Percentiles rank a stretch among this genome's conserved stretches.
These are phyloP conservation scores for Neoseiulus cucumeris DNA, from an alignment of 1,140 invertebrate species.

Conservation along the genomic window DNA sequence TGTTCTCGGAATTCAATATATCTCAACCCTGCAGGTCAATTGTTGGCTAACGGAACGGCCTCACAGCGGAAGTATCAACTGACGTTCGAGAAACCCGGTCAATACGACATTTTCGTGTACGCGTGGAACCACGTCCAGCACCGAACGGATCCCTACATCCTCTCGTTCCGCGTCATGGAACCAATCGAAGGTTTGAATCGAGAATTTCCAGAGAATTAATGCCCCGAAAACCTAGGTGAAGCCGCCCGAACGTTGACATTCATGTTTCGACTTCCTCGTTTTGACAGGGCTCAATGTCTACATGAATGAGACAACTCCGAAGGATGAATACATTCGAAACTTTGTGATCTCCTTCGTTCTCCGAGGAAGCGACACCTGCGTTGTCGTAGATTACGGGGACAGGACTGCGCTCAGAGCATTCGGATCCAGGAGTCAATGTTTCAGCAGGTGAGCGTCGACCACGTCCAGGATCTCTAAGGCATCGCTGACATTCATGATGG, in stretches of 20 bases:
- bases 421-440: conserved; percentile 12
- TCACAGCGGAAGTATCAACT: conserved; percentile 9
- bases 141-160: conserved; percentile 16
- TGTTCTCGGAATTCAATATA: too few relatives aligned
- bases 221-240: too few relatives aligned
- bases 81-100: conserved; percentile 16
- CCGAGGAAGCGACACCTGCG: conserved; percentile 26
- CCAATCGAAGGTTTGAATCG: conserved; percentile 17
- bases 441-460: background rate
- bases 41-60: conserved; percentile 10
- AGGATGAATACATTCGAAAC: conserved; percentile 3
- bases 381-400: conserved; percentile 28
- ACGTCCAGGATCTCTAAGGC: too few relatives aligned
- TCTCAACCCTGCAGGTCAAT: background rate
- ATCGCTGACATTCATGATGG: too few relatives aligned
- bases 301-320: conserved; percentile 6
- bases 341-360: conserved; percentile 22
- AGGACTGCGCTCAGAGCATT: conserved; percentile 14
- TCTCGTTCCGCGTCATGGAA: conserved; percentile 20
- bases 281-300: background rate
- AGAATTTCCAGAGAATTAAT: background rate
- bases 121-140: conserved; percentile 22
- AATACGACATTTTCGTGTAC: conserved; percentile 21
- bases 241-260: too few relatives aligned
- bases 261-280: background rate